These are phyloP conservation scores for Mionectes olivaceus DNA, from an alignment of 2,797 vertebrate genomes.

Conservation along the genomic window DNA sequence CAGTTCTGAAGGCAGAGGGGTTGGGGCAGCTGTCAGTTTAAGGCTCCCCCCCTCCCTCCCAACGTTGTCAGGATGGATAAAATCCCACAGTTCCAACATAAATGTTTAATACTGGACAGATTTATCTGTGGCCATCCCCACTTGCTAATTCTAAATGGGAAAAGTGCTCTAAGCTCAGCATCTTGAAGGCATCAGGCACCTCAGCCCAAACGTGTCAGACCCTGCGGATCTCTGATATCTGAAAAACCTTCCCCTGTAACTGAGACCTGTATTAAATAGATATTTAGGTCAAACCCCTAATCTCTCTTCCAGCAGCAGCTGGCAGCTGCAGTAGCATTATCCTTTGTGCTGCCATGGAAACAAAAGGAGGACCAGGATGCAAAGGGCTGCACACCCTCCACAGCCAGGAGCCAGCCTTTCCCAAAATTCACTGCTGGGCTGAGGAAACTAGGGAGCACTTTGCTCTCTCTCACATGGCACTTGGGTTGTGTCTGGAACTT, in stretches of 20 bases:
- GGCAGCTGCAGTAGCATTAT: neutral
- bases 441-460: neutral
- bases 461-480: fast-evolving
- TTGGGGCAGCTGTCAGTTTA: neutral
- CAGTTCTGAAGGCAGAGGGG: neutral
- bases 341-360: constrained; percentile 57
- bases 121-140: neutral
- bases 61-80: neutral
- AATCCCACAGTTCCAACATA: neutral
- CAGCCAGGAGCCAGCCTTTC: neutral
- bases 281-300: constrained; percentile 51
- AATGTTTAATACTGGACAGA: neutral
- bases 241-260: neutral
- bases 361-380: neutral
- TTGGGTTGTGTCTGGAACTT: fast-evolving
- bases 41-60: neutral
- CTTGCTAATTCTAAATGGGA: neutral
- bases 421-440: fast-evolving
- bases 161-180: neutral
- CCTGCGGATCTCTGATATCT: fast-evolving
- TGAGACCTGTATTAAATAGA: constrained; percentile 2
- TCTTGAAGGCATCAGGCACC: neutral
- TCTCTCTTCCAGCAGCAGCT: constrained; percentile 7
- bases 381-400: neutral
- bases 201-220: neutral